Evolutionary conservation across 2,888 invertebrate genomes (phyloP).

Genomic region (Archaeoteleia sp.): DNA sequence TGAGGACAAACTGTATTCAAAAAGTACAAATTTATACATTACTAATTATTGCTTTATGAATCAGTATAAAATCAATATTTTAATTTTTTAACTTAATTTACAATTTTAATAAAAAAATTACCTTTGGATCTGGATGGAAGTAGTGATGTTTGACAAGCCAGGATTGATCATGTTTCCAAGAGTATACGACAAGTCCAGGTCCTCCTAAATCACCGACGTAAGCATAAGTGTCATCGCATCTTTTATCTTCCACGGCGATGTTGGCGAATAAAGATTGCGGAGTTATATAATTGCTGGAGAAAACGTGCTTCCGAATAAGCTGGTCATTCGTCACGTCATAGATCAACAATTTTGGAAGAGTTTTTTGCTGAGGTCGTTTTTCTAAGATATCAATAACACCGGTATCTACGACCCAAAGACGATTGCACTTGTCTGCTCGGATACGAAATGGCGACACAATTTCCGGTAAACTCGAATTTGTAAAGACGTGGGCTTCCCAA

Average conservation of each 20-base stretch:
- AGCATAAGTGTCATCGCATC: constrained; percentile 82
- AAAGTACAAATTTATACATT: too few relatives aligned
- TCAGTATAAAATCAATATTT: too few relatives aligned
- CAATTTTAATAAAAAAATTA: too few relatives aligned
- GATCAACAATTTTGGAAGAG: constrained; percentile 81
- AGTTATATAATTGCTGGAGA: constrained; percentile 81
- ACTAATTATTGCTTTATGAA: too few relatives aligned
- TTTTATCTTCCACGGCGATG: constrained; percentile 85
- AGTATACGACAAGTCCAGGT: constrained; percentile 85
- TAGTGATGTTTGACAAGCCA: constrained; percentile 85
- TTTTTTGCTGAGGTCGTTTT: constrained; percentile 75
- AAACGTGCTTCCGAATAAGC: constrained; percentile 80
- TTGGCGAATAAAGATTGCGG: constrained; percentile 84
- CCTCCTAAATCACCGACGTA: constrained; percentile 84
- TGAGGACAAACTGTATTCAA: too few relatives aligned
- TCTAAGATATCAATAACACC: constrained; percentile 80
- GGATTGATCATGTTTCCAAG: constrained; percentile 82
- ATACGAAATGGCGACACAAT: constrained; percentile 85
- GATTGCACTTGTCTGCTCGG: constrained; percentile 84
- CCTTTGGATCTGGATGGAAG: constrained; percentile 83
- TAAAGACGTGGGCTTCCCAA: constrained; percentile 84
- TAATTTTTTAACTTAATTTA: too few relatives aligned
- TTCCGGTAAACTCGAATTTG: constrained; percentile 78
- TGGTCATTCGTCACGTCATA: constrained; percentile 85
- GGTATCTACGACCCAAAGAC: constrained; percentile 87